A percentile compares a stretch with the other conserved stretches of the same genome.
Conservation (phyloP, 2,113 vertebrate species). For the Phylloscopus trochilus region DNA sequence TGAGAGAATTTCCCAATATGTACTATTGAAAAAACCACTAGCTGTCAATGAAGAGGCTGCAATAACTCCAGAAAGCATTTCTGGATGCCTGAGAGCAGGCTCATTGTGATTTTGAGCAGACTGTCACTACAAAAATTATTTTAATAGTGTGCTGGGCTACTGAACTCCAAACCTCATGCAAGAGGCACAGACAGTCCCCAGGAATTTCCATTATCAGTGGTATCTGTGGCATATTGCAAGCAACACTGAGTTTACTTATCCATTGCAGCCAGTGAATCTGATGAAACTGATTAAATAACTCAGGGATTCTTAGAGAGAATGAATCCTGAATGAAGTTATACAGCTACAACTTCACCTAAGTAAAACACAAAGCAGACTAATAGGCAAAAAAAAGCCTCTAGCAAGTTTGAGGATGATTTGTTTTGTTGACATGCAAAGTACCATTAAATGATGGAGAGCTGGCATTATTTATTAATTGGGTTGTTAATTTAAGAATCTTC, state of each 20-base stretch:
- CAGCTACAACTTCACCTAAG: neutral
- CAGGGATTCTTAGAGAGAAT: neutral
- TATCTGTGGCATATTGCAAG: neutral
- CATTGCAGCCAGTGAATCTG: neutral
- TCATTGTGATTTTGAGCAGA: neutral
- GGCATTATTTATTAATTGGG: neutral
- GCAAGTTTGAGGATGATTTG: neutral
- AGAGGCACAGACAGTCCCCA: neutral
- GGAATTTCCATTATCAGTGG: neutral
- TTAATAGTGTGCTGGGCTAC: neutral
- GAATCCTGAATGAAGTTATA: neutral
- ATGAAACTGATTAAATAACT: neutral
- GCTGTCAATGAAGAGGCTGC: neutral
- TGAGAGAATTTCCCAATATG: neutral
- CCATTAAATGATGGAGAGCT: neutral
- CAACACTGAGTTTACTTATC: neutral
- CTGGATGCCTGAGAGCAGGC: neutral
- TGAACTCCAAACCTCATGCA: neutral
- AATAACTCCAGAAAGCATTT: neutral
- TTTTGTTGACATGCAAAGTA: neutral
- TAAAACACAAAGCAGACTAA: neutral
- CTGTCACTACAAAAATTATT: neutral
- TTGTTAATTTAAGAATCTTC: neutral
- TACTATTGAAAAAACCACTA: neutral
- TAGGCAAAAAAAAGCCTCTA: neutral